phyloP scores from a whole-genome alignment of 2,888 invertebrate genomes.

The Gandaritis pyraliata region DNA sequence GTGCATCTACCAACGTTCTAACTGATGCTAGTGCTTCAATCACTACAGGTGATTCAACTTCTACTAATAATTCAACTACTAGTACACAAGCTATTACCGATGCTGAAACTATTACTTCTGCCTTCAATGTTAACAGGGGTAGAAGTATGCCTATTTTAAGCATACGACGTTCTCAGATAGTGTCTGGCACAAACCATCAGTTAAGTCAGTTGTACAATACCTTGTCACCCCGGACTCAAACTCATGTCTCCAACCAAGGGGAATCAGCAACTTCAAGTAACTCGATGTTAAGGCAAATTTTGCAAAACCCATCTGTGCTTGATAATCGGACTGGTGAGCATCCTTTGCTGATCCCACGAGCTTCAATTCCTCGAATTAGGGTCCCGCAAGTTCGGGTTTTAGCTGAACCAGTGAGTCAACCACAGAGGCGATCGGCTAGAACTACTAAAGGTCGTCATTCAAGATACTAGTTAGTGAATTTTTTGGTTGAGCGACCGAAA shows the following conservation, averaged over 20 bases:
- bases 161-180: conserved; percentile 4
- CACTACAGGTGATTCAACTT: neutral
- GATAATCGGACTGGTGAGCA: no score
- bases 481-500: no score
- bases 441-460: neutral
- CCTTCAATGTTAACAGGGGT: neutral
- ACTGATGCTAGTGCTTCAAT: neutral
- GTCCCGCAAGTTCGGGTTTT: neutral
- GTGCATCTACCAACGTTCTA: no score
- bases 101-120: neutral
- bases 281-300: neutral
- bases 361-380: neutral
- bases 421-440: conserved; percentile 1
- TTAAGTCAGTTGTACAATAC: neutral
- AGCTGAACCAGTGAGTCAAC: neutral
- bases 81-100: neutral
- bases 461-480: no score
- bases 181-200: neutral
- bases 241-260: neutral
- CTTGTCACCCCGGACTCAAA: neutral
- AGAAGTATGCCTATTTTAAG: neutral
- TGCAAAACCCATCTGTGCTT: no score
- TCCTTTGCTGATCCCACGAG: neutral
- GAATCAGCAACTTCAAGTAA: neutral
- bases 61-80: neutral